Conservation (phyloP, 2,113 vertebrate species). For the Catagonus wagneri region DNA sequence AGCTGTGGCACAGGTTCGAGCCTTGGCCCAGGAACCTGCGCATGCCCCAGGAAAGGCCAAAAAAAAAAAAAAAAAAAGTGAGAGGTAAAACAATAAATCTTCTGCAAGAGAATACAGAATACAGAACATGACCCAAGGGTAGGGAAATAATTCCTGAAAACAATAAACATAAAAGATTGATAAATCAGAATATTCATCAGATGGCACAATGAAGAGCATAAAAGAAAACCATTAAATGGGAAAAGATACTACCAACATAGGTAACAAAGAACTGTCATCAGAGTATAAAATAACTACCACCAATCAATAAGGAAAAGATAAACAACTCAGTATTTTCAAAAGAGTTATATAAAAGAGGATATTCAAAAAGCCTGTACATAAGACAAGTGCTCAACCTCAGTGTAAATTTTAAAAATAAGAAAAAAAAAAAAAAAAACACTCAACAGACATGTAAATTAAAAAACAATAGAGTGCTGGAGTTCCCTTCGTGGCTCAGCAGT, state of each 20-base stretch:
- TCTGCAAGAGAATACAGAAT: background rate
- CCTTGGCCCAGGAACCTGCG: too few species aligned
- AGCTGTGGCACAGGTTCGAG: too few species aligned
- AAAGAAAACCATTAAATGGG: background rate
- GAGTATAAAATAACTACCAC: background rate
- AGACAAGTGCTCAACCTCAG: slow-evolving; percentile 20
- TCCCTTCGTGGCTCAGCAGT: too few species aligned
- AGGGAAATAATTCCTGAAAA: background rate
- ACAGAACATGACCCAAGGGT: background rate
- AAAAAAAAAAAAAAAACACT: too few species aligned
- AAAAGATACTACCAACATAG: background rate
- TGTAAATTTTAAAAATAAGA: background rate
- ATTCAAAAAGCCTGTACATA: background rate
- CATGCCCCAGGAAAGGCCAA: too few species aligned
- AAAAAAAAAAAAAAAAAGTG: background rate
- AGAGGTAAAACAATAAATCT: slow-evolving; percentile 43
- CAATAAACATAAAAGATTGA: background rate
- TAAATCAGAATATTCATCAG: background rate
- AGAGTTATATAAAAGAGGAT: background rate
- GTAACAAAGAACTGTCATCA: background rate
- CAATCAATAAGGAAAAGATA: slow-evolving; percentile 21
- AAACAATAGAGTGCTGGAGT: background rate
- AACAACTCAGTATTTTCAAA: background rate
- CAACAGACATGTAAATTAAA: slow-evolving; percentile 38
- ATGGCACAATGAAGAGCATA: background rate